Evolutionary conservation across 2,113 vertebrate species (phyloP), one percentile per base, ranked within the genome.

Genomic region (Podarcis cretensis): DNA sequence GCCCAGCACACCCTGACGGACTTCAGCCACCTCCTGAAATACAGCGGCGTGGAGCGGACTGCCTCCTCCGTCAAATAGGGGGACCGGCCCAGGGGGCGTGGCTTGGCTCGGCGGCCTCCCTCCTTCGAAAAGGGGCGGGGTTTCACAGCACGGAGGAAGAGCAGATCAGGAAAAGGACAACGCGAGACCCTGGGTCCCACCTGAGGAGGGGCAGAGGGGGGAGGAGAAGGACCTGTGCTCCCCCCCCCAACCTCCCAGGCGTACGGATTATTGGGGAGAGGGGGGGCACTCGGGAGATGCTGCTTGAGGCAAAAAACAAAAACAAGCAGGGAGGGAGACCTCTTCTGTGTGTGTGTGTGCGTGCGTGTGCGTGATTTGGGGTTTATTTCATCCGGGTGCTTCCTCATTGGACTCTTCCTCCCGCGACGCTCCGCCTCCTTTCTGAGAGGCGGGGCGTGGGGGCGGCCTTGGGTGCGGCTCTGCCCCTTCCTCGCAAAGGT

Each of bases 11-110:
- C 98, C 5, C 93, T 97, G 92, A 97, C 98, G 91, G 98, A 99
- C 97, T 97, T 98, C 94, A 98, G 98, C 84, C 96, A 98, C 63
- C 96, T 98, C 76, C 95, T 97, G 87, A 98, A 97, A 91, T 97
- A 96, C 90, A 18, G 81, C 8, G 96, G 97, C 85, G 94, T 96
- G 65, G 98, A 98, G 94, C 97, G 98, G 96, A 96, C 98, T 95
- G 97, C 98, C 68, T 97, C 96, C 94, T 96, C 97, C 2, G 98
- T 95, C 76, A 96, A 96, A 92, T 96, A 96, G 93, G 90, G 79
- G 13, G 0, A 73, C 37, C 54, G 1, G 14, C 71, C 79, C 16
- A n/a, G 63, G 79, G 63, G 43, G 89, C 6, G 59, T 83, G 80
- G 85, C 65, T 77, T 87, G 54, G 91, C 77, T 92, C 66, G 86